Base-by-base conservation (phyloP, 2,888 invertebrate species). In the Carcina quercana region DNA sequence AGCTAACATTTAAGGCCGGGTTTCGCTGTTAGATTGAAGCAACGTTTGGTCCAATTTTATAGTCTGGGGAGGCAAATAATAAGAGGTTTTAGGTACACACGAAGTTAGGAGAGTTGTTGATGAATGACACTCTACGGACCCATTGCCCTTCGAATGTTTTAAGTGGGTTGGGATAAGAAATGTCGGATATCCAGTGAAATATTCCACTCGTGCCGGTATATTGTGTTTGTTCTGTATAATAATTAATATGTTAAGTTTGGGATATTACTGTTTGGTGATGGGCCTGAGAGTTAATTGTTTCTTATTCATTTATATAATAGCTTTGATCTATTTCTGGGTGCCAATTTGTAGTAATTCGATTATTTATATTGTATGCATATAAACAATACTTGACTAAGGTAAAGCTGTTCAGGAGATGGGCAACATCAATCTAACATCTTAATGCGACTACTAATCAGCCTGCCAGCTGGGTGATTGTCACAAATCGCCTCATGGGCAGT, bases 81-180 rank as follows among this genome's bases (percentile, higher is more conserved):
- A 74, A 78, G 79, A 75, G 78, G 68, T 70, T n/a, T 59, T 60
- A 60, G 68, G 75, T 71, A 76, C 74, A 76, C 76, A 71, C 66
- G 70, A 78, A 82, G 76, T 80, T 79, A 74, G 56, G 56, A 57
- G 60, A 72, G 69, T 72, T 70, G 67, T 78, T 83, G 83, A 83
- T 83, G 83, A 79, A 83, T 83, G 83, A 83, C 78, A 83, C 83
- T 83, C 83, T 14, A 60, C 64, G 83, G 83, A 67, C 76, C 82
- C 79, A 83, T 83, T 79, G 83, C 82, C 83, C 83, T 82, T 82
- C 79, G 78, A 69, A 72, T 71, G 79, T 72, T 78, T 78, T 71
- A 82, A 80, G 72, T 72, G 75, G 79, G 75, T 69, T 60, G 60
- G 73, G 79, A 83, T 79, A 82, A 82, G 82, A 79, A 80, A 78